These are phyloP conservation scores for Ammospiza nelsoni DNA, from an alignment of 2,113 vertebrate species.

Conservation along the genomic window DNA sequence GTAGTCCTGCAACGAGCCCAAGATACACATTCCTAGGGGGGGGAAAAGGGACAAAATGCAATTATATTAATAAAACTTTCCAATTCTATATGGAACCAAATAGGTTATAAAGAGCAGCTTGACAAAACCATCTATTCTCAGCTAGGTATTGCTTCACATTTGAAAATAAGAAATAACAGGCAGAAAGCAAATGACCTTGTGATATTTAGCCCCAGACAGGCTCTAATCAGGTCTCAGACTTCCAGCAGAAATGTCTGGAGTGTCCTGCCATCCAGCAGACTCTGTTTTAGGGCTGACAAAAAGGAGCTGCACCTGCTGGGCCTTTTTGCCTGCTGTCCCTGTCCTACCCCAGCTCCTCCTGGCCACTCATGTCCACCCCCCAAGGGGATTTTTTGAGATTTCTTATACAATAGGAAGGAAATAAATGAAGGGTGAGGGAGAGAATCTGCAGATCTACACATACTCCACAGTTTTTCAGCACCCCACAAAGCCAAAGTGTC, in stretches of 20 bases:
- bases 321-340: background rate
- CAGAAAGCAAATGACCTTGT: background rate
- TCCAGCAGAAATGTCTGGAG: background rate
- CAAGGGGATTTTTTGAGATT: background rate
- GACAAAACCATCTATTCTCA: background rate
- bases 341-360: too few species aligned
- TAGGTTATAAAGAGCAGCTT: background rate
- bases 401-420: background rate
- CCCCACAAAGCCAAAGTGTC: background rate
- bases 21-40: slow-evolving; percentile 55
- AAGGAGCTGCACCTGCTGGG: background rate
- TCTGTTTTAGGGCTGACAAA: background rate
- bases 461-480: background rate
- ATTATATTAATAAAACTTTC: background rate
- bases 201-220: background rate
- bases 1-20: slow-evolving; percentile 42
- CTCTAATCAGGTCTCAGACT: background rate
- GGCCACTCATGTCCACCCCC: background rate
- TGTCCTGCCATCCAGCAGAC: background rate
- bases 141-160: background rate
- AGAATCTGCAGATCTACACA: background rate
- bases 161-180: background rate
- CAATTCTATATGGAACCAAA: background rate
- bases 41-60: background rate
- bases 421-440: background rate